phyloP scores from a whole-genome alignment of 1,140 invertebrate genomes.

The Cherax quadricarinatus region DNA sequence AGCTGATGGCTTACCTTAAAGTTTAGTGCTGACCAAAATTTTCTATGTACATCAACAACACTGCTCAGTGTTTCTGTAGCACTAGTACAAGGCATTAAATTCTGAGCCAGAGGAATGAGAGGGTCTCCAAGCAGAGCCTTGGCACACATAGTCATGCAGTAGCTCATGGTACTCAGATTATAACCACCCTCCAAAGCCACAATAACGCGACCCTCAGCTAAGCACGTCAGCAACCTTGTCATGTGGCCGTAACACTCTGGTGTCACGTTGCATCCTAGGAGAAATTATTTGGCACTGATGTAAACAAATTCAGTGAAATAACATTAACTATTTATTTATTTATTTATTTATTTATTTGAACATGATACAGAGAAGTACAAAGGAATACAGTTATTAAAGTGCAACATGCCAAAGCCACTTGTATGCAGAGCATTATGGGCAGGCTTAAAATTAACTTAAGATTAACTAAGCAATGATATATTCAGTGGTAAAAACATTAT shows the following conservation, averaged over 20 bases:
- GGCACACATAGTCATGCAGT: slow-evolving; percentile 90
- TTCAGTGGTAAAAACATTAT: too few species aligned
- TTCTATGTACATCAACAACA: slow-evolving; percentile 84
- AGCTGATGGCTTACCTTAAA: slow-evolving; percentile 53
- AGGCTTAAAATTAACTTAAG: too few species aligned
- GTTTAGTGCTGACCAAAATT: slow-evolving; percentile 86
- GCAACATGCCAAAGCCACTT: too few species aligned
- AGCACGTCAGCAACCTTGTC: slow-evolving; percentile 87
- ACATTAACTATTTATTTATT: too few species aligned
- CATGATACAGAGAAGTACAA: too few species aligned
- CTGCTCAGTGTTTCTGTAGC: slow-evolving; percentile 84
- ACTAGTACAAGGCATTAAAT: slow-evolving; percentile 33
- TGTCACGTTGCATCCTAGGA: slow-evolving; percentile 83
- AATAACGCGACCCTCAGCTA: slow-evolving; percentile 90
- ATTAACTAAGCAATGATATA: too few species aligned
- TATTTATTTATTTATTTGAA: too few species aligned
- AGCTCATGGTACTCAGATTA: slow-evolving; percentile 89
- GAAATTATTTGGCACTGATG: neutral
- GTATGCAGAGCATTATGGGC: too few species aligned
- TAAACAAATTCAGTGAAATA: too few species aligned
- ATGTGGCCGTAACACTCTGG: slow-evolving; percentile 94
- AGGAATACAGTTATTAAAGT: too few species aligned
- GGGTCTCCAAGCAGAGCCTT: slow-evolving; percentile 92
- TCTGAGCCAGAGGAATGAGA: slow-evolving; percentile 80
- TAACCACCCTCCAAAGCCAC: slow-evolving; percentile 96